Conservation (phyloP, 1,140 invertebrate genomes). For the Stegodyphus dumicola region DNA sequence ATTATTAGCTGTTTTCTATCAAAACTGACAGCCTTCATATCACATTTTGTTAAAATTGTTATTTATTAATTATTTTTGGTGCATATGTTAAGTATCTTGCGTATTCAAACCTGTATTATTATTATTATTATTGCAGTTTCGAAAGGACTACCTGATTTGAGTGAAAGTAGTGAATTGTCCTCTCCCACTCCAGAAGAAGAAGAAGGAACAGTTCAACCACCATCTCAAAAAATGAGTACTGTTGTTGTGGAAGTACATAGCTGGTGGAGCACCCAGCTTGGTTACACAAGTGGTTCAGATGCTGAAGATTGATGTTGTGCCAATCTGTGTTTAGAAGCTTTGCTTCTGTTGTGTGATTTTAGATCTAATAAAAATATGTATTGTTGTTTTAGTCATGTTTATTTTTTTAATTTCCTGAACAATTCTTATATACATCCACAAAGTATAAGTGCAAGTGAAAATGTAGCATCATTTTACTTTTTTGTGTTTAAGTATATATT, state of each 20-base stretch:
- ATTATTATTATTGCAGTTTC: conserved; percentile 62
- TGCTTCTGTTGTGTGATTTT: not conserved
- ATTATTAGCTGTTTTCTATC: no score
- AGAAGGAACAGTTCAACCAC: conserved; percentile 64
- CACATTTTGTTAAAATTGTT: not conserved
- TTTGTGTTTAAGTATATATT: no score
- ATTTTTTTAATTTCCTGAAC: no score
- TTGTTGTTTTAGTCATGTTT: no score
- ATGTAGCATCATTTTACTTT: no score
- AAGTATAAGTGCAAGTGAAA: no score
- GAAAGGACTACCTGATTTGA: conserved; percentile 68
- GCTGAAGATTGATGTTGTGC: conserved; percentile 48
- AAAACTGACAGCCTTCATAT: not conserved
- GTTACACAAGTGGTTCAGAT: conserved; percentile 65
- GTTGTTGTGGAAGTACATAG: conserved; percentile 66
- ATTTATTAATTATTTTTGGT: not conserved
- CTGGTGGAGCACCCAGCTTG: conserved; percentile 69
- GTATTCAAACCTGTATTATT: not conserved
- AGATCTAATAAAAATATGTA: no score
- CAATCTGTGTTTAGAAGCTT: not conserved
- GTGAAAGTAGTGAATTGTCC: conserved; percentile 65
- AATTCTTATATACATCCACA: no score
- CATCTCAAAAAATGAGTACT: conserved; percentile 65
- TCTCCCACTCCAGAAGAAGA: conserved; percentile 64
- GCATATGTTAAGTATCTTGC: not conserved